phyloP scores from a whole-genome alignment of 2,888 invertebrate species.

The Noctua janthe region DNA sequence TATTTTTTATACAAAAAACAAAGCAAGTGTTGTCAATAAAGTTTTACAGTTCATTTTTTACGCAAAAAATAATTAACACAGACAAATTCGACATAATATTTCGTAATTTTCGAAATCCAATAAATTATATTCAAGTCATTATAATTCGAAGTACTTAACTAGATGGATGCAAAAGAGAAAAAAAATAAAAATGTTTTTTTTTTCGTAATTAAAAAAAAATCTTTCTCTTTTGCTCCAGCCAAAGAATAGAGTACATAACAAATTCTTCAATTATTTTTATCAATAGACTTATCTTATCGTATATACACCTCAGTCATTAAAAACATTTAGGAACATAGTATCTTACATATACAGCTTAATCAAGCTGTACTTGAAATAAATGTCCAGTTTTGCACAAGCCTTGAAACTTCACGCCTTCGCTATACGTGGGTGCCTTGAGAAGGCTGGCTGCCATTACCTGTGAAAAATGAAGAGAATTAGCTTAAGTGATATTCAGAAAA shows the following conservation, averaged over 20 bases:
- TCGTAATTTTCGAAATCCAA: conserved; percentile 39
- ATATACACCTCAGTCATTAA: conserved; percentile 77
- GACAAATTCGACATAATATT: conserved; percentile 20
- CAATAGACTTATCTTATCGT: conserved; percentile 62
- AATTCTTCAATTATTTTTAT: conserved; percentile 28
- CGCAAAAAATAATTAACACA: conserved; percentile 19
- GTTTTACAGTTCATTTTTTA: conserved; percentile 22
- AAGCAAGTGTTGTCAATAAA: conserved; percentile 31
- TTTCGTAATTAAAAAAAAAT: not conserved
- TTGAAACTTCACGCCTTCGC: conserved; percentile 63
- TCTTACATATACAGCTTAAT: conserved; percentile 71
- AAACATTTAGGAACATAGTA: conserved; percentile 70
- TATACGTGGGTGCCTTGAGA: conserved; percentile 86
- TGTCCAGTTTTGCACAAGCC: conserved; percentile 67
- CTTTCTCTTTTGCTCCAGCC: conserved; percentile 10
- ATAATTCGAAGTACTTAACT: conserved; percentile 23
- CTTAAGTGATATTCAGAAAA: conserved; percentile 68
- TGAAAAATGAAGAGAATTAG: conserved; percentile 74
- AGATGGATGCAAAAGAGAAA: conserved; percentile 13
- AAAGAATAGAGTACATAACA: conserved; percentile 3
- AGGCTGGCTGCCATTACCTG: conserved; percentile 84
- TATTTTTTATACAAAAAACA: conserved; percentile 44
- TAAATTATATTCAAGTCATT: conserved; percentile 53
- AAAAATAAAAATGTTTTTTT: not conserved
- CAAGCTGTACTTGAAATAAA: conserved; percentile 43